Base-by-base conservation (phyloP, 2,113 vertebrate genomes). In the Anolis sagrei region DNA sequence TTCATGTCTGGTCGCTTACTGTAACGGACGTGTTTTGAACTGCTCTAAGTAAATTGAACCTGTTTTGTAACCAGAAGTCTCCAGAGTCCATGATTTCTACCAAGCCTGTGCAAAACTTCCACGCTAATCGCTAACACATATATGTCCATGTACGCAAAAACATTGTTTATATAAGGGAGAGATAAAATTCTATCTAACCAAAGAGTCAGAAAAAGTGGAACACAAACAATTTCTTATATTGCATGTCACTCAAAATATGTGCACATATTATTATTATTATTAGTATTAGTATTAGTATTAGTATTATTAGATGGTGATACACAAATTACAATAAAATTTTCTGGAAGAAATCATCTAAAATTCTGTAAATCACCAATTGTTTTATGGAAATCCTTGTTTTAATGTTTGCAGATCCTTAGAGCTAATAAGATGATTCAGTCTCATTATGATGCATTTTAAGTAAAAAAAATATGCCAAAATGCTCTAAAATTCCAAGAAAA, bases 381-480 rank as follows among this genome's bases (percentile, higher is more conserved):
- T 10, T 84, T 44, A 89, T 18, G 11, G 8, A 81, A 76, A 81
- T 62, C 29, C 3, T 76, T 82, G 10, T 61, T 75, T 75, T 58
- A 86, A 76, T 10, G 44, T 85, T 66, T 51, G 54, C 18, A 86
- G 80, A 81, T 7, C 54, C 84, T 82, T 27, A 25, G 39, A 77
- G 27, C 23, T 34, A 78, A 78, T 44, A 36, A 86, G 77, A 58
- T 89, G 70, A 84, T 66, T 73, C 83, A 80, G 76, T n/a, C 69
- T 51, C 80, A 81, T 76, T 66, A 27, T 80, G 23, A 34, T 18
- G 18, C 58, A 34, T 83, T 83, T 69, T 83, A 87, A 80, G 81
- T 82, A 89, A 61, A 48, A 36, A 16, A n/a, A n/a, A n/a, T n/a
- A 76, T 82, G 74, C 84, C 73, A 76, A 89, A 91, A 83, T 88